Evolutionary conservation across 53 echinoderm and acorn worm genomes (phyloP).

Genomic region (Mesocentrotus franciscanus): DNA sequence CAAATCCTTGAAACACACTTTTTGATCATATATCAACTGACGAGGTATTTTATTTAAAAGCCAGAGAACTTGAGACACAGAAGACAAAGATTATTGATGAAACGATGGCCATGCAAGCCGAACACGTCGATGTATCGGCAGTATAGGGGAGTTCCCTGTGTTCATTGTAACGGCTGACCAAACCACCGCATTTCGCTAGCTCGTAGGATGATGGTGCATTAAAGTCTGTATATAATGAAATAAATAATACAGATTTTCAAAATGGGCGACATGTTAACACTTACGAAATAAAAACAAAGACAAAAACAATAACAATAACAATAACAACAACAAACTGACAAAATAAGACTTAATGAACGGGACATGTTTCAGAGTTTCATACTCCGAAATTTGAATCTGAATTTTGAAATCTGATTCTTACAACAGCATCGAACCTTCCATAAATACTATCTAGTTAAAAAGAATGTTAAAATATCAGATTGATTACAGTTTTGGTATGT

Average conservation of each 20-base stretch:
- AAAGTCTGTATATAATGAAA: background rate
- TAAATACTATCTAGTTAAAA: too few species aligned
- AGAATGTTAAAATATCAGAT: too few species aligned
- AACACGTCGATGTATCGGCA: background rate
- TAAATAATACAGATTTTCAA: background rate
- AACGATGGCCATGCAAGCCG: background rate
- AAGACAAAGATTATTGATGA: background rate
- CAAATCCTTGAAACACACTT: background rate
- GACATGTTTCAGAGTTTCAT: too few species aligned
- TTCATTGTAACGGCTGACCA: background rate
- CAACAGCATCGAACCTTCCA: too few species aligned
- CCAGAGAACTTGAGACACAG: background rate
- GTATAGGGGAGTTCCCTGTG: background rate
- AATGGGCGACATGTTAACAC: too few species aligned
- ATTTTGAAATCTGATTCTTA: too few species aligned
- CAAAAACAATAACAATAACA: too few species aligned
- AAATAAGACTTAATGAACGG: too few species aligned
- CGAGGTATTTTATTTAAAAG: conserved; percentile 6
- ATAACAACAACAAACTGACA: fast-evolving
- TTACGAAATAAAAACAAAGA: too few species aligned
- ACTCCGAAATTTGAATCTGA: too few species aligned
- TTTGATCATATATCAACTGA: background rate
- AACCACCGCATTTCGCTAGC: background rate
- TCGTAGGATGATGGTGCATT: background rate
- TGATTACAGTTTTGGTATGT: too few species aligned